Evolutionary conservation across 1,140 invertebrate genomes (phyloP), one percentile per base, ranked within the genome.

Genomic region (Apis dorsata): DNA sequence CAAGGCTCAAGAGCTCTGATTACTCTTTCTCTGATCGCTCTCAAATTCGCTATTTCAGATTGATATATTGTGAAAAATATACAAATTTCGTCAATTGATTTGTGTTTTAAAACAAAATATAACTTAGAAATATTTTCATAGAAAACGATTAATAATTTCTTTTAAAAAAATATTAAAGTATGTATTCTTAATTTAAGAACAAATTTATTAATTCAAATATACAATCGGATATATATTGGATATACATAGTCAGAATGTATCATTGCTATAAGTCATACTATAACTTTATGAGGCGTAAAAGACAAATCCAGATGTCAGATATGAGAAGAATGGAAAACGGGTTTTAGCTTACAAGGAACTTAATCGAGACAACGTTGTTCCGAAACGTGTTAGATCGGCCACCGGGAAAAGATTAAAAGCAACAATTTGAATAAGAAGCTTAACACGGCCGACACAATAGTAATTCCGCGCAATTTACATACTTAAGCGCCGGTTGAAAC

Each of bases 371-470:
- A 66, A 2, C 60, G 51, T 81, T 81, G 79, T 60, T 4, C 80
- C 44, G 34, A 55, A 55, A 82, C 15, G 55, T 55, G 80, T 66
- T 60, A 70, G 73, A 68, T 76, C 73, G 51, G 55, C 65, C 65
- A 68, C 28, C 55, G 65, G 59, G 80, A 82, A 82, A 82, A 82
- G 73, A 82, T 82, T 82, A 82, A 77, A 82, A 62, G 65, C 65
- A 77, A 77, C 80, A 77, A 82, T 82, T 82, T 77, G 70, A 82
- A 68, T 77, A 82, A 82, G 80, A 77, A 82, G 80, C 73, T 82
- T 82, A 82, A 55, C 55, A 49, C 73, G 34, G 12, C 44, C 55
- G 74, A 57, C 65, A 82, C 80, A 82, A 82, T 82, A 82, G 80
- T 82, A 77, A 82, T 82, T 82, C 73, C 65, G 74, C 21, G 66